Conservation (phyloP, 2,113 vertebrate species). For the Solea senegalensis region DNA sequence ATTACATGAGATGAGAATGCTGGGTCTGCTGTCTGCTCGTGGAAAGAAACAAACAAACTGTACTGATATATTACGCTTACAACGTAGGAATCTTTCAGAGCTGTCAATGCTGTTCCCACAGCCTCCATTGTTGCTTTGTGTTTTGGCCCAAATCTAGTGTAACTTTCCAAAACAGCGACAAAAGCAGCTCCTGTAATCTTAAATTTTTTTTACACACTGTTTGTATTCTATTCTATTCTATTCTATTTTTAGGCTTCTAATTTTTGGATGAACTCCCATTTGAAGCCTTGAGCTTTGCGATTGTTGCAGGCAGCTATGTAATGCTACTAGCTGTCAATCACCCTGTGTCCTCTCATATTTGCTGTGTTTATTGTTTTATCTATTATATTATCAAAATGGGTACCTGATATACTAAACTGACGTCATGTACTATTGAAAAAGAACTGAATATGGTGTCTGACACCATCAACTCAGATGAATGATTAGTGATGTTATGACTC, state of each 20-base stretch:
- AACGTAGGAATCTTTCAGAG: constrained; percentile 1
- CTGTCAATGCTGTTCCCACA: not conserved
- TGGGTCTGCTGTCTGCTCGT: not conserved
- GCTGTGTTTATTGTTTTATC: too few species aligned
- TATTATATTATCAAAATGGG: too few species aligned
- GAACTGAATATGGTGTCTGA: too few species aligned
- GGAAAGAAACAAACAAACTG: constrained; percentile 2
- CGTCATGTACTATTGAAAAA: too few species aligned
- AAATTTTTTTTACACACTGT: not conserved
- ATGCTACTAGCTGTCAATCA: too few species aligned
- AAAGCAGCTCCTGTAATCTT: not conserved
- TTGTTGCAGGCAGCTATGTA: too few species aligned
- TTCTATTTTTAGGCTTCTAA: not conserved
- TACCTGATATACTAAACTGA: too few species aligned
- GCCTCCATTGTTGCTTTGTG: constrained; percentile 14
- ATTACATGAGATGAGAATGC: not conserved
- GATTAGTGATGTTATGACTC: too few species aligned
- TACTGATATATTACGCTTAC: constrained; percentile 13
- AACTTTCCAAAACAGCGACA: constrained; percentile 23
- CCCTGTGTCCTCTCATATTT: too few species aligned
- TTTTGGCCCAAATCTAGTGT: constrained; percentile 4
- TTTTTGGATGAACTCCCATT: too few species aligned
- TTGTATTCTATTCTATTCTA: not conserved
- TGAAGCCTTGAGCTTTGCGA: too few species aligned
- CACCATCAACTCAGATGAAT: too few species aligned